phyloP scores from a whole-genome alignment of 2,888 invertebrate genomes.

The Lasioglossum zephyrum region DNA sequence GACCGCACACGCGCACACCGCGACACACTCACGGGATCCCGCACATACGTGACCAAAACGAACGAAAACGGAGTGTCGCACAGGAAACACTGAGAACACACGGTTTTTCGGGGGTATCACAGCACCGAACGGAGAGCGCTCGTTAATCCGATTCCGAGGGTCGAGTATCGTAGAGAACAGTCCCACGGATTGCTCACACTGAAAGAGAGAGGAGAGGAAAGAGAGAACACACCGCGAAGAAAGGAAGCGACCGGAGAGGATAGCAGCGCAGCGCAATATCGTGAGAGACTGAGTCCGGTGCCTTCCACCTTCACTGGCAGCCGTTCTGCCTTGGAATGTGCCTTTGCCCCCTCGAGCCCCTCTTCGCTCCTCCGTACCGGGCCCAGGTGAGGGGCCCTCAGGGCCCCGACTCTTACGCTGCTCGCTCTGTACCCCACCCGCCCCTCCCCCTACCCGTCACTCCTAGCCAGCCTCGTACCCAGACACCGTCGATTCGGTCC shows the following conservation, averaged over 20 bases:
- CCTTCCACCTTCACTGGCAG: slow-evolving; percentile 79
- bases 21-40: neutral
- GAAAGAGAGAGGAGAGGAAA: neutral
- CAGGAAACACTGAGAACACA: neutral
- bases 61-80: neutral
- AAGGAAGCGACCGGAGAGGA: slow-evolving; percentile 50
- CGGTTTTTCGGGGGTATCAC: slow-evolving; percentile 8
- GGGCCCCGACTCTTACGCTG: slow-evolving; percentile 60
- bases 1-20: slow-evolving; percentile 1
- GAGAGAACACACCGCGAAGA: slow-evolving; percentile 31
- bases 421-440: slow-evolving; percentile 27
- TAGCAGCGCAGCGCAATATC: slow-evolving; percentile 62
- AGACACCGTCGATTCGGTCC: slow-evolving; percentile 60
- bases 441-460: slow-evolving; percentile 39
- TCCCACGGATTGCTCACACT: slow-evolving; percentile 28
- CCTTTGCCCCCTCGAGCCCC: slow-evolving; percentile 77
- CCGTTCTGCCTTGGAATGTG: slow-evolving; percentile 82
- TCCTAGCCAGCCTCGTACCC: slow-evolving; percentile 32
- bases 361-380: slow-evolving; percentile 39
- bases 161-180: slow-evolving; percentile 8
- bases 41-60: neutral
- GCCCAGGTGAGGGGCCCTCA: slow-evolving; percentile 59
- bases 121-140: neutral
- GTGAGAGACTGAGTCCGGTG: slow-evolving; percentile 70
- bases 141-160: slow-evolving; percentile 40